Conservation (phyloP, 2,888 invertebrate genomes). For the Drosophila lutescens region DNA sequence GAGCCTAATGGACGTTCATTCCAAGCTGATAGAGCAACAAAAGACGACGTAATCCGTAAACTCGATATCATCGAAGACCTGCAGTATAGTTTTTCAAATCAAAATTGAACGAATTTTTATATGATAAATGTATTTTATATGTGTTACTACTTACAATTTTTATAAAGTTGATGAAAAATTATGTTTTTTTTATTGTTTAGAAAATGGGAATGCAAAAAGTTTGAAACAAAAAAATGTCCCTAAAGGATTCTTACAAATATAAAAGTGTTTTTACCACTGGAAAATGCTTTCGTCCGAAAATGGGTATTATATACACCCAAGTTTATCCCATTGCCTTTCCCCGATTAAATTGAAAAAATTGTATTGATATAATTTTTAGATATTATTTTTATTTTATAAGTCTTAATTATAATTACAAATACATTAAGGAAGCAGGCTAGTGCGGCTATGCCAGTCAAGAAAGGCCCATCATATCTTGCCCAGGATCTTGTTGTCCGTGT, state of each 20-base stretch:
- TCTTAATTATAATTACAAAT: background rate
- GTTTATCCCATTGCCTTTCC: no score
- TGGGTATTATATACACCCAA: no score
- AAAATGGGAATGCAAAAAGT: no score
- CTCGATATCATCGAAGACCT: background rate
- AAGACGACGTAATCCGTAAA: conserved; percentile 15
- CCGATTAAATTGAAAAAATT: no score
- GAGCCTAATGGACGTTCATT: conserved; percentile 94
- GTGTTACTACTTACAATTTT: background rate
- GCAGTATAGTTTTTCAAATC: conserved; percentile 15
- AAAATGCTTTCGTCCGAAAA: no score
- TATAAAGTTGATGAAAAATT: background rate
- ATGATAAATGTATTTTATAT: background rate
- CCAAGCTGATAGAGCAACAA: conserved; percentile 89
- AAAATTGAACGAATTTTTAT: conserved; percentile 14
- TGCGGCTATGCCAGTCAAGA: conserved; percentile 13
- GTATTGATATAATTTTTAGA: background rate
- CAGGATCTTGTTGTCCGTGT: conserved; percentile 41
- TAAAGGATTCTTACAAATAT: no score
- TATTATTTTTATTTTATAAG: background rate
- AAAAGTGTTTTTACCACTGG: no score
- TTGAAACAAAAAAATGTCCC: no score
- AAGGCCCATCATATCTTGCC: background rate
- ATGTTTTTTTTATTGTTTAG: background rate
- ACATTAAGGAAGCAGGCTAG: background rate